A percentile compares a stretch with the other conserved stretches of the same genome.
These are phyloP conservation scores for Drosophila eugracilis DNA, from an alignment of 1,140 invertebrate genomes.

Conservation along the genomic window DNA sequence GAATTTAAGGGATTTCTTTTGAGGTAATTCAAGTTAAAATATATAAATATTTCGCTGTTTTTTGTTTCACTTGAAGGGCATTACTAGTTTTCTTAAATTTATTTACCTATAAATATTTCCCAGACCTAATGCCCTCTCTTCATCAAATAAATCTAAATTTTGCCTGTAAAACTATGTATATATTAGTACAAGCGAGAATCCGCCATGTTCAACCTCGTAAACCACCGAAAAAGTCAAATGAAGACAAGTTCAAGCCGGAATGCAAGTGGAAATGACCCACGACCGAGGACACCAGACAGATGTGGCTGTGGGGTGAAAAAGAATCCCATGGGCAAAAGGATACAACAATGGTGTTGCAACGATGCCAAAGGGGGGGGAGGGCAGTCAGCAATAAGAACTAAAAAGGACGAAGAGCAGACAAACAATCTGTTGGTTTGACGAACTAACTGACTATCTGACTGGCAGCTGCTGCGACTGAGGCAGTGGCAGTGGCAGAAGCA, in stretches of 20 bases:
- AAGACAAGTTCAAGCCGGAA: slow-evolving; percentile 40
- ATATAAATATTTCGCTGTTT: no score
- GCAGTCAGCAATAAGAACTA: no score
- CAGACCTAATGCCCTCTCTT: not conserved
- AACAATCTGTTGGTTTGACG: slow-evolving; percentile 56
- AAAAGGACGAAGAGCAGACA: slow-evolving; percentile 25
- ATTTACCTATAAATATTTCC: no score
- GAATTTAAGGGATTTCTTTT: not conserved
- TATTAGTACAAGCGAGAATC: not conserved
- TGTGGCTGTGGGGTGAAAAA: slow-evolving; percentile 18
- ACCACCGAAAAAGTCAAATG: slow-evolving; percentile 29
- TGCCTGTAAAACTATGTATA: not conserved
- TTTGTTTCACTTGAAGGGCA: no score
- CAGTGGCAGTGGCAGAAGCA: slow-evolving; percentile 4
- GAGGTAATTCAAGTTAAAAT: not conserved
- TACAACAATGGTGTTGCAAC: slow-evolving; percentile 41
- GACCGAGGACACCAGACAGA: slow-evolving; percentile 44
- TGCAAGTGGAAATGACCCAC: slow-evolving; percentile 64
- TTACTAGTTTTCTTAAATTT: no score
- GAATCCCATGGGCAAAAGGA: slow-evolving; percentile 57
- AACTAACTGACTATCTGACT: slow-evolving; percentile 42
- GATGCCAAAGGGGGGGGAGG: not conserved
- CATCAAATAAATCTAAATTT: slow-evolving; percentile 12
- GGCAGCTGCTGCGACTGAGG: slow-evolving; percentile 9
- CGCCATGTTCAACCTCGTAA: not conserved